Percentiles rank a stretch among this genome's conserved stretches.
Evolutionary conservation across 2,888 invertebrate genomes (phyloP).

Genomic region (Leptinotarsa juncta): DNA sequence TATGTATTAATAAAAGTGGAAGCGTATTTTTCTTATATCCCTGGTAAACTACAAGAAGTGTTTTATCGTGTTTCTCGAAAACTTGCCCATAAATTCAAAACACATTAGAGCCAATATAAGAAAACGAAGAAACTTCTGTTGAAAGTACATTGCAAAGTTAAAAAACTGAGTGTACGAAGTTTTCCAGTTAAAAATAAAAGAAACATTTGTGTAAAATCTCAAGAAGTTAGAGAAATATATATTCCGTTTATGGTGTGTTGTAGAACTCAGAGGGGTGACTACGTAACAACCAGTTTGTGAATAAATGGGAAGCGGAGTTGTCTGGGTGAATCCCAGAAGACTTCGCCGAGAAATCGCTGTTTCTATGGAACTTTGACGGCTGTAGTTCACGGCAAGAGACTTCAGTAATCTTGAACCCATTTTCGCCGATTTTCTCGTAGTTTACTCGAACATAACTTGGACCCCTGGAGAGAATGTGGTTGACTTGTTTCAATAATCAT

Average conservation of each 20-base stretch:
- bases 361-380: slow-evolving; percentile 19
- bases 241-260: slow-evolving; percentile 12
- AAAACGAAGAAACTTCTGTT: slow-evolving; percentile 10
- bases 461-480: neutral
- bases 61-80: neutral
- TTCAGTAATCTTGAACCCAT: slow-evolving; percentile 11
- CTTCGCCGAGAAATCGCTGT: slow-evolving; percentile 15
- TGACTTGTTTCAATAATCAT: neutral
- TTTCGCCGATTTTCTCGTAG: slow-evolving; percentile 21
- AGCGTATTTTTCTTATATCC: no score
- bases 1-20: no score
- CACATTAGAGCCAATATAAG: slow-evolving; percentile 11
- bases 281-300: slow-evolving; percentile 1
- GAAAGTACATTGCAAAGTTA: slow-evolving; percentile 12
- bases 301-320: slow-evolving; percentile 16
- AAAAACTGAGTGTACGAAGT: slow-evolving; percentile 13
- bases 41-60: neutral
- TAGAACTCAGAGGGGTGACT: neutral
- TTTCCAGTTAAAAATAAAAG: slow-evolving; percentile 20
- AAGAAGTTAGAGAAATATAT: slow-evolving; percentile 21
- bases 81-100: slow-evolving; percentile 10
- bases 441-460: slow-evolving; percentile 17
- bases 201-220: slow-evolving; percentile 7
- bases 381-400: slow-evolving; percentile 7
- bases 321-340: slow-evolving; percentile 25